Base-by-base conservation (phyloP, 37 sponge, comb jelly and placozoan genomes). In the Oopsacas minuta region DNA sequence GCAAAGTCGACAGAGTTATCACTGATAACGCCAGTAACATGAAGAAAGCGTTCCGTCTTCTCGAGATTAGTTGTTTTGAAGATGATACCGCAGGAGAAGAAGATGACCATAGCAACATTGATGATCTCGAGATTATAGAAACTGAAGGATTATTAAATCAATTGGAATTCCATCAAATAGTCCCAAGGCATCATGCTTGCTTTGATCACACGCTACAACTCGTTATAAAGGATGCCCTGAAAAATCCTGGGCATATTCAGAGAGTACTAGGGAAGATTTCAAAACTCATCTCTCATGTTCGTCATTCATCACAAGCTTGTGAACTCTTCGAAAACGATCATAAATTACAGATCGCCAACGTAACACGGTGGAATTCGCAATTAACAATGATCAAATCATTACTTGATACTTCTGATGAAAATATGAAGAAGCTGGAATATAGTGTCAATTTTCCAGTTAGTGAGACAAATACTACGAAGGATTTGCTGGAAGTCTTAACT, bases 371-470 rank as follows among this genome's bases (percentile, higher is more conserved):
- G 83, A 82, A 34, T 7, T 82, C 35, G 7, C 36, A 82, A 28
- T 38, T 34, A 10, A 82, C 34, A 20, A 84, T 84, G 85, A 1
- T 82, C 22, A 82, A 17, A 82, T 82, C 83, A 22, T 1, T 82
- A 1, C 36, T 82, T 7, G n/a, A 36, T 28, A 25, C 36, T 25
- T 1, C 35, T 38, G 23, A 10, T 12, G 36, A 82, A 12, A 82
- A 34, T 7, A 3, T 82, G 5, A 38, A 82, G 10, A 12, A 1
- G 7, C 39, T 82, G 36, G 83, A 5, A 34, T 3, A 5, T 82
- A 23, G 38, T 34, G 35, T 30, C 12, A 5, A 82, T 7, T 17
- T 82, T 3, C 17, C 83, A 3, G 1, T 22, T 10, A n/a, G 36
- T 20, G 83, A 82, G 10, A 61, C 1, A 30, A 82, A 82, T 34